Evolutionary conservation across 2,797 vertebrate genomes (phyloP).

Genomic region (Saxicola maurus): DNA sequence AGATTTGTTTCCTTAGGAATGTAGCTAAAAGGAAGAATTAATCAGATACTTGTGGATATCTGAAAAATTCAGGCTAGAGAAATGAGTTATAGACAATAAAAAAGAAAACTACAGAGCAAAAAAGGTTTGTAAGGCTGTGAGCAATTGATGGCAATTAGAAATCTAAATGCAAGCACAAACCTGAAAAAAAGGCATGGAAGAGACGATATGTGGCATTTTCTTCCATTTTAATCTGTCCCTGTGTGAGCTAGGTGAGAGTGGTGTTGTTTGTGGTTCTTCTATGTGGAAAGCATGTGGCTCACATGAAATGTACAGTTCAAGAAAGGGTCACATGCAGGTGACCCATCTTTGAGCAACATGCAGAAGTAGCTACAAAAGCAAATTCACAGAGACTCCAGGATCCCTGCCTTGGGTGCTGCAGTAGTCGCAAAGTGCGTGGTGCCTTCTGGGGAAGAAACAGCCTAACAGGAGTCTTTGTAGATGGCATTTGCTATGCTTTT

Average conservation of each 20-base stretch:
- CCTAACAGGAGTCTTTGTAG: not conserved
- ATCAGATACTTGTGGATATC: not conserved
- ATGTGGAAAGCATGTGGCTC: not conserved
- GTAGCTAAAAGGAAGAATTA: not conserved
- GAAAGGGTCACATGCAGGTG: not conserved
- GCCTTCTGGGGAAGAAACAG: not conserved
- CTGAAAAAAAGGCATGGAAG: not conserved
- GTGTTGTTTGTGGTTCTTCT: not conserved
- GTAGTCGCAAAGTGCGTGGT: fast-evolving
- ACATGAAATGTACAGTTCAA: not conserved
- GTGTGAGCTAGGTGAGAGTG: not conserved
- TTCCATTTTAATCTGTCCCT: not conserved
- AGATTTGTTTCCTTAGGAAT: slow-evolving; percentile 1
- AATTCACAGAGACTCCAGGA: not conserved
- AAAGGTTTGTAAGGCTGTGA: not conserved
- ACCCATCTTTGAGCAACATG: not conserved
- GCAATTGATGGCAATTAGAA: not conserved
- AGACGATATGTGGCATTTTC: not conserved
- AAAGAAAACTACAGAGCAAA: not conserved
- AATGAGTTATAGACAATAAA: not conserved
- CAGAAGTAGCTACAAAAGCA: not conserved
- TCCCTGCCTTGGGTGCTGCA: not conserved
- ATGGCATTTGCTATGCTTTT: slow-evolving; percentile 27
- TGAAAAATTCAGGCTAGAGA: not conserved
- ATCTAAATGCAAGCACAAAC: not conserved